Conservation (phyloP, 1,140 invertebrate genomes). For the Dreissena rostriformis region DNA sequence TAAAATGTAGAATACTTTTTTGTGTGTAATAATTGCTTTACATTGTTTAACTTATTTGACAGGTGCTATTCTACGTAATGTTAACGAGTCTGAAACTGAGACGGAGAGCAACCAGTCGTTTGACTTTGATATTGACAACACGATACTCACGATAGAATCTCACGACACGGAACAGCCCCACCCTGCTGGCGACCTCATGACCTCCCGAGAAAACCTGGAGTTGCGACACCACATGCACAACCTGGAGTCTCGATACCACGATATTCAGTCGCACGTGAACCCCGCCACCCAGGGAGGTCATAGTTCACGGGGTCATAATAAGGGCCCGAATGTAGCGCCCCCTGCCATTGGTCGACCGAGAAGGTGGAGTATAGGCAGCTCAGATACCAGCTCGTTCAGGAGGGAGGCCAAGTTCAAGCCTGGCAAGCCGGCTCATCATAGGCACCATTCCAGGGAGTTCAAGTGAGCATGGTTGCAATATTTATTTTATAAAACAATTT, state of each 20-base stretch:
- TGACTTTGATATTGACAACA: slow-evolving; percentile 77
- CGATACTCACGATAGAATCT: slow-evolving; percentile 72
- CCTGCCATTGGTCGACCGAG: slow-evolving; percentile 50
- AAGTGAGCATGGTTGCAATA: slow-evolving; percentile 54
- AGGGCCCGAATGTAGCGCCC: slow-evolving; percentile 11
- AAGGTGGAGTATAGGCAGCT: slow-evolving; percentile 75
- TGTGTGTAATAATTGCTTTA: too few species aligned
- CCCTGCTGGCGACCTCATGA: slow-evolving; percentile 50
- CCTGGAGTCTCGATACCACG: slow-evolving; percentile 93
- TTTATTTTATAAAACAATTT: too few species aligned
- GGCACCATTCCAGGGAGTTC: slow-evolving; percentile 59
- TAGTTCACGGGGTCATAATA: slow-evolving; percentile 5
- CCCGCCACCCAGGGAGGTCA: slow-evolving; percentile 78
- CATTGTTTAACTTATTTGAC: slow-evolving; percentile 5
- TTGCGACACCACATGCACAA: slow-evolving; percentile 88
- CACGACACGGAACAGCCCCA: slow-evolving; percentile 60
- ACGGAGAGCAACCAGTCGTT: slow-evolving; percentile 73
- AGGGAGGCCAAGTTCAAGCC: slow-evolving; percentile 47
- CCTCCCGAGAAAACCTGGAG: slow-evolving; percentile 15
- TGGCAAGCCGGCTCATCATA: slow-evolving; percentile 44
- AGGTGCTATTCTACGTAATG: slow-evolving; percentile 69
- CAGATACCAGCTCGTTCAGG: slow-evolving; percentile 72
- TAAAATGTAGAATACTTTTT: too few species aligned
- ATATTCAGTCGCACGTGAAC: slow-evolving; percentile 91
- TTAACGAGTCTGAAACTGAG: slow-evolving; percentile 67